Base-by-base conservation (phyloP, 1,140 invertebrate genomes). In the Homarus americanus region DNA sequence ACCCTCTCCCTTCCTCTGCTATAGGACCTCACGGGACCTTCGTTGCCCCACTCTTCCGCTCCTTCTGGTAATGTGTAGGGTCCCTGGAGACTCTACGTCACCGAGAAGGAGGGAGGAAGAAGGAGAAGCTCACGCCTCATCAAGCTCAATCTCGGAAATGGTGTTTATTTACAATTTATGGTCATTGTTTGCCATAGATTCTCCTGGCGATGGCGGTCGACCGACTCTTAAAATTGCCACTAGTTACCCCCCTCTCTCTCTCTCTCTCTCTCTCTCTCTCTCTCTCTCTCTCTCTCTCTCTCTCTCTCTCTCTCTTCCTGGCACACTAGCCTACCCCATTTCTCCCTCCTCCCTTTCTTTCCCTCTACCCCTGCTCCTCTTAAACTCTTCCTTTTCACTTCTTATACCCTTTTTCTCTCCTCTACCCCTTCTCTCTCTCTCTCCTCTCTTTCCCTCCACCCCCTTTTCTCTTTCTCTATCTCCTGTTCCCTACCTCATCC, bases 211-310 rank as follows among this genome's bases (percentile, higher is more conserved):
- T 69, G 63, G 24, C n/a, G 63, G 1, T 5, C 20, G 63, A 69
- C n/a, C 28, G 63, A 24, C 63, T 69, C 63, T 69, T 69, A 28
- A 28, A 69, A 69, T 32, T 15, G 24, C 63, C n/a, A 69, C 63
- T 69, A 28, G n/a, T n/a, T 78, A 20, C 10, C n/a, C 41, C 53
- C 36, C 34, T 53, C 49, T 63, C 15, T 82, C 79, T 28, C 36
- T 36, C 36, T 63, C 82, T 84, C 75, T 76, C 73, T 79, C 72
- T 63, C 85, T 76, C 72, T 78, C 72, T 78, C 44, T 86, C 73
- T 86, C 28, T 78, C 73, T 49, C n/a, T n/a, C n/a, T n/a, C 82
- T 72, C 53, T 84, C 82, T 84, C 63, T 63, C 24, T 72, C 24
- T 72, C 82, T 69, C 49, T 84, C 63, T 72, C 32, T 84, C 82